These are phyloP conservation scores for rabbit (Oryctolagus cuniculus) DNA, from an alignment of 2,113 vertebrate species.

Conservation along the genomic window DNA sequence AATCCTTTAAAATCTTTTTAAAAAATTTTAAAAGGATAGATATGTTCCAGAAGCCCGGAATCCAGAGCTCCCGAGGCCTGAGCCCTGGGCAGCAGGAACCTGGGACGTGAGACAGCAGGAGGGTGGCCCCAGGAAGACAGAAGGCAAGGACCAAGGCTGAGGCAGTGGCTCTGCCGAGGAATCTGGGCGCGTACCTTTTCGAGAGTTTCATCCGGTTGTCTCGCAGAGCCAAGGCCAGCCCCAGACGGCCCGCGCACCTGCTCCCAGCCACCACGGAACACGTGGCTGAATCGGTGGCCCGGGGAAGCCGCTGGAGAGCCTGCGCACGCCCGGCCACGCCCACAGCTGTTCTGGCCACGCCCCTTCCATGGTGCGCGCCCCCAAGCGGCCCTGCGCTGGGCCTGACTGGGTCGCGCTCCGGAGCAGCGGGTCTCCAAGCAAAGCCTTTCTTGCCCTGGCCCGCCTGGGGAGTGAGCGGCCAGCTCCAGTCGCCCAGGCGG, in stretches of 20 bases:
- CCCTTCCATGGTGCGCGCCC: not conserved
- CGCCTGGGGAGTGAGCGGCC: not conserved
- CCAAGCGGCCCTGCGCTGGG: accelerated
- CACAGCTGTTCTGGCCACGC: not conserved
- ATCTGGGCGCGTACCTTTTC: too few species aligned
- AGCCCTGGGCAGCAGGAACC: not conserved
- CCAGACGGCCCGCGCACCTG: accelerated
- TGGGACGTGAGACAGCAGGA: not conserved
- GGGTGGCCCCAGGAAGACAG: not conserved
- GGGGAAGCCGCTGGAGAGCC: not conserved
- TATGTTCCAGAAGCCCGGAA: not conserved
- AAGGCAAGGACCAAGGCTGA: too few species aligned
- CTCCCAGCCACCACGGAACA: accelerated
- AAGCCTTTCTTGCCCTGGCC: too few species aligned
- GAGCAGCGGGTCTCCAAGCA: accelerated
- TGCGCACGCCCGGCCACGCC: not conserved
- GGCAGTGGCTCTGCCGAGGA: not conserved
- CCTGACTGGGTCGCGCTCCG: not conserved
- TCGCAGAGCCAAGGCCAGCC: accelerated
- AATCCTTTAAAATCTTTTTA: too few species aligned
- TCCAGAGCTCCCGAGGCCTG: not conserved
- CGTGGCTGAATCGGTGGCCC: accelerated
- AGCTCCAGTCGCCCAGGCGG: not conserved
- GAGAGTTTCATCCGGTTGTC: not conserved
- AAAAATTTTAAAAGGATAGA: too few species aligned